A percentile compares a stretch with the other conserved stretches of the same genome.
These are phyloP conservation scores for Tachina grossa DNA, from an alignment of 2,888 invertebrate species.

Conservation along the genomic window DNA sequence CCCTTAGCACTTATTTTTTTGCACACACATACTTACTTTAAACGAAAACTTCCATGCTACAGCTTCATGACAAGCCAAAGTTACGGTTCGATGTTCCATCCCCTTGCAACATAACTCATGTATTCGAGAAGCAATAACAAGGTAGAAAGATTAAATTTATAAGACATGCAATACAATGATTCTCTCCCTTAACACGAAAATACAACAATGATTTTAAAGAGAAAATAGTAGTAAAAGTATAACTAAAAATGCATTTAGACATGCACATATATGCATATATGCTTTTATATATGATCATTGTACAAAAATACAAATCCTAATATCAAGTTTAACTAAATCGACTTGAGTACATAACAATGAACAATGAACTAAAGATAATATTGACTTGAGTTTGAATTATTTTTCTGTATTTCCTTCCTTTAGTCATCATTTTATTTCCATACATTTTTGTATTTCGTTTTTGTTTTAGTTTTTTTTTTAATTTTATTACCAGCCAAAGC, in stretches of 20 bases:
- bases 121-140: background rate
- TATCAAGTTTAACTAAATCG: slow-evolving; percentile 12
- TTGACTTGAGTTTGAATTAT: slow-evolving; percentile 61
- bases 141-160: background rate
- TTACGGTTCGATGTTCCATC: background rate
- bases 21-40: too few species aligned
- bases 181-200: too few species aligned
- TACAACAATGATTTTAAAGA: slow-evolving; percentile 5
- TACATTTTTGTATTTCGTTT: background rate
- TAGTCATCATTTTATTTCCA: slow-evolving; percentile 17
- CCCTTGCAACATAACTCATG: background rate
- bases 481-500: slow-evolving; percentile 1
- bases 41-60: too few species aligned
- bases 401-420: slow-evolving; percentile 45
- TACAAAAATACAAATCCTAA: background rate
- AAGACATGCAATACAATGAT: background rate
- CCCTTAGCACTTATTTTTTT: too few species aligned
- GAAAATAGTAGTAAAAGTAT: background rate
- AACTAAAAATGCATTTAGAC: too few species aligned
- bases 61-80: slow-evolving; percentile 6
- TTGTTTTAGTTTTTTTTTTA: background rate
- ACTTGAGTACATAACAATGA: slow-evolving; percentile 45
- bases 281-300: background rate
- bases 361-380: slow-evolving; percentile 56
- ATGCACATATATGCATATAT: background rate